A percentile compares a stretch with the other conserved stretches of the same genome.
Evolutionary conservation across 2,113 vertebrate species (phyloP).

Genomic region (Oophaga pumilio): DNA sequence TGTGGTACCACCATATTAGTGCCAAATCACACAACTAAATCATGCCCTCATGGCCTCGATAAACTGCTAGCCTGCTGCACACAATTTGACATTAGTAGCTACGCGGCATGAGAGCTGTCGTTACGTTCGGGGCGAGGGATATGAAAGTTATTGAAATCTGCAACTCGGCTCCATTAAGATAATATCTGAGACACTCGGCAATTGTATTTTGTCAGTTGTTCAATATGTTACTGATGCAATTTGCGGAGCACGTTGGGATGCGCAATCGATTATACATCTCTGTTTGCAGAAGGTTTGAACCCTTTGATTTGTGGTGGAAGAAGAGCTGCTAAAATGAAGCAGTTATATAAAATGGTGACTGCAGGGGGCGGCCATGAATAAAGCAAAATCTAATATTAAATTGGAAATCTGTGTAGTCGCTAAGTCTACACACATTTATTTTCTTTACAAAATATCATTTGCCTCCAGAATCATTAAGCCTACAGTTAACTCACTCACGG

Average conservation of each 20-base stretch:
- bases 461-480: conserved; percentile 33
- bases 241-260: conserved; percentile 54
- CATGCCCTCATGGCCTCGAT: conserved; percentile 49
- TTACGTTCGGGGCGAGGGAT: conserved; percentile 54
- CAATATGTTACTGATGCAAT: conserved; percentile 63
- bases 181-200: conserved; percentile 59
- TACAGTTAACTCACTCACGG: conserved; percentile 18
- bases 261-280: conserved; percentile 51
- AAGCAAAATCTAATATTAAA: conserved; percentile 57
- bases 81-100: conserved; percentile 58
- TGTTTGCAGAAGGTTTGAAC: conserved; percentile 52
- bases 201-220: conserved; percentile 63
- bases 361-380: conserved; percentile 49
- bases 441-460: conserved; percentile 48
- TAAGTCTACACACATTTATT: conserved; percentile 52
- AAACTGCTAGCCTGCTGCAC: conserved; percentile 58
- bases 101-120: conserved; percentile 44
- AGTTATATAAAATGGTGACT: conserved; percentile 52
- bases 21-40: conserved; percentile 59
- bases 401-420: conserved; percentile 45
- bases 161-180: conserved; percentile 45
- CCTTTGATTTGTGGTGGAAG: conserved; percentile 53
- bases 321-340: conserved; percentile 46
- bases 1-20: conserved; percentile 10
- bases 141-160: conserved; percentile 59